Percentiles rank a stretch among this genome's conserved stretches.
These are phyloP conservation scores for Meteorus colon DNA, from an alignment of 2,888 invertebrate genomes.

Conservation along the genomic window DNA sequence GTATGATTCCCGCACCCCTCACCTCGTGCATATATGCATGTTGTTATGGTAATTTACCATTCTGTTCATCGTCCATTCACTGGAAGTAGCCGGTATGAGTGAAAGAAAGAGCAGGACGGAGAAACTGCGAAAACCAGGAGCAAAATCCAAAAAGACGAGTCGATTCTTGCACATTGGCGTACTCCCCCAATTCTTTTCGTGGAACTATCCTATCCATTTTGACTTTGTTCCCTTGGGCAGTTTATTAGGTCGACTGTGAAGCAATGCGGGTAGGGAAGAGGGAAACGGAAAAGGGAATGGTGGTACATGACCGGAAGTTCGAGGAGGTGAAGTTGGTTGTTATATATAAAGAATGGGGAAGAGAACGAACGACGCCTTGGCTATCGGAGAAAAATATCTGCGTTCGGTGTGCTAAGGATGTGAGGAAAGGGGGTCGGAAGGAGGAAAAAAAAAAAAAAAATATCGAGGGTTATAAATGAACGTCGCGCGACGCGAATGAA, in stretches of 20 bases:
- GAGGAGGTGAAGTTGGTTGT: neutral
- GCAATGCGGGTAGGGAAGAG: neutral
- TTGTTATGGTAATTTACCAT: conserved; percentile 64
- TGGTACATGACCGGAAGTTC: conserved; percentile 37
- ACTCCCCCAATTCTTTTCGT: conserved; percentile 42
- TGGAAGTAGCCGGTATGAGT: too few species aligned
- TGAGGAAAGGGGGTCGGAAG: conserved; percentile 34
- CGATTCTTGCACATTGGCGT: conserved; percentile 19
- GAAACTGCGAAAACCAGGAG: neutral
- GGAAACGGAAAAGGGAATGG: neutral
- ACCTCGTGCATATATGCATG: conserved; percentile 63
- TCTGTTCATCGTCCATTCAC: conserved; percentile 21
- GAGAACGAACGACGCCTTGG: conserved; percentile 7
- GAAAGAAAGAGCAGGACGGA: neutral
- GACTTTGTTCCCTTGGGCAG: conserved; percentile 33
- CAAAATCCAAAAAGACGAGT: neutral
- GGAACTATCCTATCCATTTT: conserved; percentile 36
- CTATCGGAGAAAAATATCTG: conserved; percentile 10
- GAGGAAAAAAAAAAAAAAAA: conserved; percentile 14
- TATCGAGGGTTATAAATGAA: conserved; percentile 61
- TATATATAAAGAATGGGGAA: conserved; percentile 4
- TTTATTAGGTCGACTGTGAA: conserved; percentile 29
- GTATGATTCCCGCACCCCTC: conserved; percentile 41
- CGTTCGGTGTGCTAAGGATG: conserved; percentile 5
- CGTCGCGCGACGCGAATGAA: conserved; percentile 60